Conservation (phyloP, 1,140 invertebrate species). For the Penaeus indicus region DNA sequence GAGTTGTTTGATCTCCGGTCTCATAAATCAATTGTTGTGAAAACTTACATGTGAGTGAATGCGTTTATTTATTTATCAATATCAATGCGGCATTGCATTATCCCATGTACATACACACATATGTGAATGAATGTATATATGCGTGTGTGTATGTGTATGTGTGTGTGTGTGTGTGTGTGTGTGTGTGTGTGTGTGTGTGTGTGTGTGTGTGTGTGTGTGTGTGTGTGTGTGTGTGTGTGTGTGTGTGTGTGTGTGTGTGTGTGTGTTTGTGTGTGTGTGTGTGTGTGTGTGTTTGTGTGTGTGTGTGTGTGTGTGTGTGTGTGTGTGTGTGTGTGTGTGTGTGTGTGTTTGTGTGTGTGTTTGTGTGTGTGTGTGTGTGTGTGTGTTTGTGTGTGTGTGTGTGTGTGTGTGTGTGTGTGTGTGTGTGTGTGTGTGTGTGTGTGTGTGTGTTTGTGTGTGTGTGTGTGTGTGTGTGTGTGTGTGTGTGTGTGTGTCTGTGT, state of each 20-base stretch:
- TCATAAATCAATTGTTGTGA: no score
- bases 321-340: background rate
- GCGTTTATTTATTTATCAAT: no score
- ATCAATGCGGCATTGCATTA: no score
- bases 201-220: background rate
- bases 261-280: background rate
- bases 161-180: background rate
- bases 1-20: no score
- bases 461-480: background rate
- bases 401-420: no score
- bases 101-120: no score
- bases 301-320: background rate
- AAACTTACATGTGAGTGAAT: no score
- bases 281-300: no score
- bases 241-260: background rate
- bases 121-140: background rate
- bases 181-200: background rate
- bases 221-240: background rate
- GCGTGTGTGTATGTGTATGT: background rate
- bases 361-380: no score
- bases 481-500: constrained; percentile 4
- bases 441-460: background rate
- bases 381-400: no score
- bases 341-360: background rate
- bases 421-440: no score